Percentiles rank a stretch among this genome's conserved stretches.
Evolutionary conservation across 1,140 invertebrate species (phyloP).

Genomic region (Andricus grossulariae): DNA sequence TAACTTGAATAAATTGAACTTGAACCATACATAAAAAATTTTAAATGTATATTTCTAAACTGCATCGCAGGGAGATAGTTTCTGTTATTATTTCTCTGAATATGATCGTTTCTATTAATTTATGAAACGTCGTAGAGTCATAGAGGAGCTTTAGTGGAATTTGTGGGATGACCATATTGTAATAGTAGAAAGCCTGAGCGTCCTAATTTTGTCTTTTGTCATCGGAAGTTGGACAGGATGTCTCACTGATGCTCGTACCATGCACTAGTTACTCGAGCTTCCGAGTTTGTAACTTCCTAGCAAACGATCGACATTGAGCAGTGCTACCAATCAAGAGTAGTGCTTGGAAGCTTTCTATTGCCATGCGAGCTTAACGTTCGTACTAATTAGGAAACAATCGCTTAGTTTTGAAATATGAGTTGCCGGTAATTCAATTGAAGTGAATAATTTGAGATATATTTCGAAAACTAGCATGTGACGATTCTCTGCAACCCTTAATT

Average conservation of each 20-base stretch:
- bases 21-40: too few relatives aligned
- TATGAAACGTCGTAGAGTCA: too few relatives aligned
- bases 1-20: too few relatives aligned
- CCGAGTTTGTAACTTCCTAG: constrained; percentile 18
- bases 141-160: too few relatives aligned
- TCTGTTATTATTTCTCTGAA: too few relatives aligned
- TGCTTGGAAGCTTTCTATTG: constrained; percentile 22
- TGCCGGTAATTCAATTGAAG: not conserved
- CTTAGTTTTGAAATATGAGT: constrained; percentile 26
- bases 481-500: not conserved
- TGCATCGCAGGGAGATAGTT: too few relatives aligned
- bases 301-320: constrained; percentile 28
- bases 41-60: too few relatives aligned
- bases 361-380: constrained; percentile 25
- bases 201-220: constrained; percentile 30
- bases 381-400: constrained; percentile 26
- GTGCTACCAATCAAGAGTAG: constrained; percentile 25
- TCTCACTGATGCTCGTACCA: not conserved
- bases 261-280: constrained; percentile 18
- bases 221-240: constrained; percentile 13
- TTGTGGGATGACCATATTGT: not conserved
- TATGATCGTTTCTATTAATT: too few relatives aligned
- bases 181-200: constrained; percentile 11
- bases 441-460: constrained; percentile 20
- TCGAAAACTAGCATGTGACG: not conserved